phyloP scores from a whole-genome alignment of 1,140 invertebrate species.

The Drosophila obscura region DNA sequence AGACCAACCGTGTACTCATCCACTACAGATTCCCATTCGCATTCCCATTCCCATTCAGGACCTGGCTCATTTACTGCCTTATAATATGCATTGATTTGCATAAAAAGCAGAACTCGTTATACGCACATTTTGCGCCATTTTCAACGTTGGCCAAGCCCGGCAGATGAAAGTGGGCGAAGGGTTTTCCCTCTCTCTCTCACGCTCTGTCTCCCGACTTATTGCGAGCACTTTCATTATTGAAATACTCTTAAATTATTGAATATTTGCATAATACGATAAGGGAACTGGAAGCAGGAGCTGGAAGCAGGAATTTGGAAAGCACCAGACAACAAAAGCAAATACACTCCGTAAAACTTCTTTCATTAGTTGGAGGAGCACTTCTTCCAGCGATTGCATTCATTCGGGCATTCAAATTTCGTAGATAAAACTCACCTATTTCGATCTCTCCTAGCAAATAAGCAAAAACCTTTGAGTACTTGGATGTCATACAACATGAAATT shows the following conservation, averaged over 20 bases:
- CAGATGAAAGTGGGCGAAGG: background rate
- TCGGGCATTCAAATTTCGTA: background rate
- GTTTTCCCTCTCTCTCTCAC: background rate
- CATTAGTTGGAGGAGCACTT: slow-evolving; percentile 3
- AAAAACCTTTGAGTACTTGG: too few species aligned
- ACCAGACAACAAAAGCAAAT: slow-evolving; percentile 11
- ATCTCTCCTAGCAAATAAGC: too few species aligned
- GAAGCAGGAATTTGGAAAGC: background rate
- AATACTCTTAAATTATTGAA: slow-evolving; percentile 58
- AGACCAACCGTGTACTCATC: too few species aligned
- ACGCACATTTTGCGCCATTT: slow-evolving; percentile 68
- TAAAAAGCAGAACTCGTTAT: slow-evolving; percentile 65
- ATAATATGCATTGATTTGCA: slow-evolving; percentile 63
- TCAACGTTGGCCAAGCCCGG: slow-evolving; percentile 35
- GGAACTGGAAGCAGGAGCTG: background rate
- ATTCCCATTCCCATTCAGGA: slow-evolving; percentile 1
- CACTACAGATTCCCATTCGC: too few species aligned
- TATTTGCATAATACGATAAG: slow-evolving; percentile 62
- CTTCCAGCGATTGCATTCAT: background rate
- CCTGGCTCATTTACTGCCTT: slow-evolving; percentile 59
- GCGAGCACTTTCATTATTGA: slow-evolving; percentile 58
- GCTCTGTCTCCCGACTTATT: slow-evolving; percentile 11
- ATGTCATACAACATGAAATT: too few species aligned
- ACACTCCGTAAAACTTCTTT: slow-evolving; percentile 1
- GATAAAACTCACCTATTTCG: too few species aligned